A percentile compares a stretch with the other conserved stretches of the same genome.
Evolutionary conservation across 2,113 vertebrate species (phyloP).

Genomic region (Sinocyclocheilus maitianheensis): DNA sequence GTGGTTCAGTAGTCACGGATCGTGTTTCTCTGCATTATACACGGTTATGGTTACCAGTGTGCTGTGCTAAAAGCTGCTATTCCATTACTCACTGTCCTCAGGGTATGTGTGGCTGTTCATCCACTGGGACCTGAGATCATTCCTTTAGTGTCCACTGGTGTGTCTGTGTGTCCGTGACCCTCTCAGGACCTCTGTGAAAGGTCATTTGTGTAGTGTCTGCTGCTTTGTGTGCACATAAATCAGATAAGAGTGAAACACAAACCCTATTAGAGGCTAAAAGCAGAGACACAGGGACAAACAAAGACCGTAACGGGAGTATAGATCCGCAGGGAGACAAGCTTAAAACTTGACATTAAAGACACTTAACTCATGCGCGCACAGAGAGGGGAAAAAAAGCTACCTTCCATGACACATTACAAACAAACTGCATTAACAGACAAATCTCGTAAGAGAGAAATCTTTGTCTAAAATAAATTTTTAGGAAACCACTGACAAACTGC

Average conservation of each 20-base stretch:
- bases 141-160: slow-evolving; percentile 42
- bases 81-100: slow-evolving; percentile 37
- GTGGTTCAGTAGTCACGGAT: slow-evolving; percentile 42
- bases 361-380: not conserved
- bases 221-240: slow-evolving; percentile 48
- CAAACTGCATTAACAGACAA: slow-evolving; percentile 30
- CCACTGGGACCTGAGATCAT: slow-evolving; percentile 40
- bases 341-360: slow-evolving; percentile 49
- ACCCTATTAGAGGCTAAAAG: slow-evolving; percentile 57
- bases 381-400: not conserved
- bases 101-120: not conserved
- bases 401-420: slow-evolving; percentile 24
- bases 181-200: slow-evolving; percentile 45
- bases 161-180: slow-evolving; percentile 27
- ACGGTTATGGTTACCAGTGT: slow-evolving; percentile 39
- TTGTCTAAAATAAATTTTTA: not conserved
- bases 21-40: slow-evolving; percentile 52
- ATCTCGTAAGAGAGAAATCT: slow-evolving; percentile 15
- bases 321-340: slow-evolving; percentile 30
- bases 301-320: slow-evolving; percentile 45
- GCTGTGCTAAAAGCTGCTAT: slow-evolving; percentile 51
- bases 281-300: slow-evolving; percentile 45
- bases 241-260: slow-evolving; percentile 59
- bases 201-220: slow-evolving; percentile 45
- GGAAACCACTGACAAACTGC: slow-evolving; percentile 14